These are phyloP conservation scores for Ammodytes dubius DNA, from an alignment of 2,113 vertebrate genomes.

Conservation along the genomic window DNA sequence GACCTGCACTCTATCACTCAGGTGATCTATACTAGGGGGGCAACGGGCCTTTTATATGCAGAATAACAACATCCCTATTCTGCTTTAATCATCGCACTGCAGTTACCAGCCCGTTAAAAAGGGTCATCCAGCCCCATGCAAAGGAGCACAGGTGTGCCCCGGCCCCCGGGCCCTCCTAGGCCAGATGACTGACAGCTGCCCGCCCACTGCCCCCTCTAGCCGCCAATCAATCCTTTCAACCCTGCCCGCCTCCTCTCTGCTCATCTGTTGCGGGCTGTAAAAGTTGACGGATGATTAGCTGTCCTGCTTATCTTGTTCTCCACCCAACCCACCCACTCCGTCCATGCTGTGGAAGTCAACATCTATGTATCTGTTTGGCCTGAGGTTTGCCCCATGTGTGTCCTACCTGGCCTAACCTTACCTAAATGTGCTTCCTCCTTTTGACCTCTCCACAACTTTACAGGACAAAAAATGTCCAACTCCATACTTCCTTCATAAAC, in stretches of 20 bases:
- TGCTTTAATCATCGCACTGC: slow-evolving; percentile 57
- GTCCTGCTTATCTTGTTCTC: slow-evolving; percentile 56
- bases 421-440: slow-evolving; percentile 15
- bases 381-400: slow-evolving; percentile 1
- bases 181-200: slow-evolving; percentile 72
- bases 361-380: neutral
- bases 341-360: slow-evolving; percentile 29
- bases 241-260: slow-evolving; percentile 42
- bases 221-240: slow-evolving; percentile 59
- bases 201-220: slow-evolving; percentile 53
- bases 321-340: slow-evolving; percentile 34
- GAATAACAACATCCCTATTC: slow-evolving; percentile 61
- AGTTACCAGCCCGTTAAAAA: slow-evolving; percentile 50
- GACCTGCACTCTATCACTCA: slow-evolving; percentile 59
- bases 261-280: slow-evolving; percentile 75
- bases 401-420: slow-evolving; percentile 18
- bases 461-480: slow-evolving; percentile 33
- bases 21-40: slow-evolving; percentile 43
- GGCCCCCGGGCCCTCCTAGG: slow-evolving; percentile 63
- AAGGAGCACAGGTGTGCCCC: slow-evolving; percentile 74
- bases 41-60: slow-evolving; percentile 60
- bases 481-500: slow-evolving; percentile 23
- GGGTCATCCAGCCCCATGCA: slow-evolving; percentile 25
- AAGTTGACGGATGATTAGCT: slow-evolving; percentile 60
- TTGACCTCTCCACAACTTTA: slow-evolving; percentile 38